Evolutionary conservation across 2,888 invertebrate species (phyloP), one percentile per base, ranked within the genome.

Genomic region (Lepas anatifera): DNA sequence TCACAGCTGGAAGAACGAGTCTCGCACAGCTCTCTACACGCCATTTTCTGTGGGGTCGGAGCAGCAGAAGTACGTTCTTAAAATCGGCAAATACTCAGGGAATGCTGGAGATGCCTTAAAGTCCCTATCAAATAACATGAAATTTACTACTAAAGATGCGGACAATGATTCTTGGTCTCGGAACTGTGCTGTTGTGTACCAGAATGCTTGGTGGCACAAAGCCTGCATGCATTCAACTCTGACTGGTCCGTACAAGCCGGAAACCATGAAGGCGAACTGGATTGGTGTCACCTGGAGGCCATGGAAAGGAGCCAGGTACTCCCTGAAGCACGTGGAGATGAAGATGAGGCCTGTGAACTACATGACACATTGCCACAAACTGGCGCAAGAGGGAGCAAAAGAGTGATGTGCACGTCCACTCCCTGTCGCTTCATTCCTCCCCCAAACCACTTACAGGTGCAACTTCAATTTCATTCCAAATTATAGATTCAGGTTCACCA

Each of bases 1-100:
- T 2, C 92, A 94, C 80, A 94, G 94, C 80, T 94, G 94, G 78
- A 93, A 93, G 10, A 50, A 50, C 27, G 27, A 2, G 22, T 46
- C 46, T 10, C 22, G 22, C 46, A 16, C 18, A 18, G 46, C 46
- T n/a, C 18, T 7, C 27, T 25, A 25, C 50, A 50, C 50, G 1
- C 50, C 50, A 10, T 50, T 50, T 27, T 50, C 50, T 3, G 27
- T 50, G 10, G 50, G 50, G 4, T 11, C 50, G 1, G 50, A 50
- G 25, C 50, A 50, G 27, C 50, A 50, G 27, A 50, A 50, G 50
- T 50, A 50, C n/a, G 25, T 8, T 3, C 25, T 50, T 25, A 50
- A 50, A 27, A n/a, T 50, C 25, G 50, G 50, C 27, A 50, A 50
- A 13, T 50, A 50, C 13, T 6, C 7, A 7, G 50, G 50, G 10